These are phyloP conservation scores for Hydrolagus affinis DNA, from an alignment of 2,113 vertebrate genomes.

Conservation along the genomic window DNA sequence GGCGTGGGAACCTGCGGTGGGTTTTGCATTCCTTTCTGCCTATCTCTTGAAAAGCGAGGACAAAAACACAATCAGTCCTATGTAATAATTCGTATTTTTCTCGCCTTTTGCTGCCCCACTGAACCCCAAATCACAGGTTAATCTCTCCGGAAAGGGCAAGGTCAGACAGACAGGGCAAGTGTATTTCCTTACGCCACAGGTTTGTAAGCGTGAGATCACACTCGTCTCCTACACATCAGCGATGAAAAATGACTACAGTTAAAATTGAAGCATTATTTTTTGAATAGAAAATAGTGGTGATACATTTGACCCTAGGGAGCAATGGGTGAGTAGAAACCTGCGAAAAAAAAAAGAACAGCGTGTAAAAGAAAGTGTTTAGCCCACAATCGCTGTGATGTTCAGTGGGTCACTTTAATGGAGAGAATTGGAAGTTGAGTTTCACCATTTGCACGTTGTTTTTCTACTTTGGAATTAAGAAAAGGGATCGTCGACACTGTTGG, in stretches of 20 bases:
- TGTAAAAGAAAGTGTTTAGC: not conserved
- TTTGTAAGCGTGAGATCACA: conserved; percentile 3
- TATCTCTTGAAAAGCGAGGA: not conserved
- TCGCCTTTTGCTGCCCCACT: not conserved
- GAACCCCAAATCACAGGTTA: too few species aligned
- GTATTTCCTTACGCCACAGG: conserved; percentile 4
- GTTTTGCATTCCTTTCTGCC: not conserved
- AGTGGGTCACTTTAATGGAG: not conserved
- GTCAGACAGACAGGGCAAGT: not conserved
- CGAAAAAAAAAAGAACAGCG: not conserved
- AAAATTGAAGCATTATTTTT: not conserved
- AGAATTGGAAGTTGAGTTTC: not conserved
- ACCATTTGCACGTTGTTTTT: not conserved
- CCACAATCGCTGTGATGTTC: not conserved
- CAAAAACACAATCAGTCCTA: not conserved
- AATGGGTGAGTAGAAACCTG: not conserved
- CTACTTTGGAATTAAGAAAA: not conserved
- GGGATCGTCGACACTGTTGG: too few species aligned
- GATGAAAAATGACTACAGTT: conserved; percentile 7
- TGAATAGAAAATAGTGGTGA: not conserved
- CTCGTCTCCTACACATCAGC: not conserved
- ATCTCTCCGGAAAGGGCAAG: not conserved
- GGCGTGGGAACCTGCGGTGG: not conserved
- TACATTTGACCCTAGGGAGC: not conserved
- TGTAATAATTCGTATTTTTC: too few species aligned